These are phyloP conservation scores for Eupithecia subumbrata DNA, from an alignment of 2,888 invertebrate genomes.

Conservation along the genomic window DNA sequence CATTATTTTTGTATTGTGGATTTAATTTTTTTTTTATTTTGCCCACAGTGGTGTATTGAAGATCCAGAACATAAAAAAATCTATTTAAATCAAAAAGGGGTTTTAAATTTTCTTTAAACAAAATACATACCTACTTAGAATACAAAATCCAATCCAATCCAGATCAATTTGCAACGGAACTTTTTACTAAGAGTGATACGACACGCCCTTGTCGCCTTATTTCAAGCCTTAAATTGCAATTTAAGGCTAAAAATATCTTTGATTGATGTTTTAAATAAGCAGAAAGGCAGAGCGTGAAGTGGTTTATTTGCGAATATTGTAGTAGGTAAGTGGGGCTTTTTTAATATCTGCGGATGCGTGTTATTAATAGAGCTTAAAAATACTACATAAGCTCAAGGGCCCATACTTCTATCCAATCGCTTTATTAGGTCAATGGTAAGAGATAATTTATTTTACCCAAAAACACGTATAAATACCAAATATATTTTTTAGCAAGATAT, in stretches of 20 bases:
- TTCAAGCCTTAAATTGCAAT: neutral
- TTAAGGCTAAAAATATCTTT: slow-evolving; percentile 1
- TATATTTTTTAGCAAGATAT: too few species aligned
- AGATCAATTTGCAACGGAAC: neutral
- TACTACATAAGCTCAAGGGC: neutral
- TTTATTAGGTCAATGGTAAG: too few species aligned
- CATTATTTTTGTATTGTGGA: too few species aligned
- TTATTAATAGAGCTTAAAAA: neutral
- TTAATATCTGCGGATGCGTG: neutral
- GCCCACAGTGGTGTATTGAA: neutral
- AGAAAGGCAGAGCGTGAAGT: neutral
- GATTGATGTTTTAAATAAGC: slow-evolving; percentile 6
- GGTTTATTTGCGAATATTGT: neutral
- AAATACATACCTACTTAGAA: neutral
- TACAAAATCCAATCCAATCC: neutral
- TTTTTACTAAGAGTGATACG: neutral
- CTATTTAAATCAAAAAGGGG: neutral
- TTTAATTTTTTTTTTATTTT: too few species aligned
- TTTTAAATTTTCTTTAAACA: neutral
- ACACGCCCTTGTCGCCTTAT: neutral
- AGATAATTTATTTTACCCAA: too few species aligned
- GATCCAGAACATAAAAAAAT: neutral
- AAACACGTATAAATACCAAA: too few species aligned
- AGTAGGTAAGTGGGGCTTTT: neutral
- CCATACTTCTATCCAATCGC: too few species aligned